phyloP scores from a whole-genome alignment of 2,888 invertebrate genomes.

The Xanthostigma xanthostigma region DNA sequence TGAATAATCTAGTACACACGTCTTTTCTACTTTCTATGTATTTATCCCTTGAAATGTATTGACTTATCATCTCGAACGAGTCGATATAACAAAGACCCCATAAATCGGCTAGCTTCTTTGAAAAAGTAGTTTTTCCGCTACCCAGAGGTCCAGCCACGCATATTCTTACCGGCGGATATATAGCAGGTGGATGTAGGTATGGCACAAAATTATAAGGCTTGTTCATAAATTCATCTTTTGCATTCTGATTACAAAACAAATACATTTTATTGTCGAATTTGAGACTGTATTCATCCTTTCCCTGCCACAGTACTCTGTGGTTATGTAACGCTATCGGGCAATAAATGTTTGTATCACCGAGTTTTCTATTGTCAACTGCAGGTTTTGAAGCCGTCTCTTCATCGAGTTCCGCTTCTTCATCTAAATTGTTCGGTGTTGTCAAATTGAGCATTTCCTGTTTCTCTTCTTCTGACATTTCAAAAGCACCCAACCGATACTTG shows the following conservation, averaged over 20 bases:
- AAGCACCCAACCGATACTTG: constrained; percentile 28
- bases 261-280: constrained; percentile 38
- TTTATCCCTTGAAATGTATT: constrained; percentile 5
- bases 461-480: constrained; percentile 30
- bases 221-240: constrained; percentile 32
- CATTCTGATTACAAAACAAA: constrained; percentile 34
- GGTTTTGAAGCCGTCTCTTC: constrained; percentile 11
- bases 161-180: constrained; percentile 36
- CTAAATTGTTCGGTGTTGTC: constrained; percentile 20
- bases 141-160: constrained; percentile 40
- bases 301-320: constrained; percentile 40
- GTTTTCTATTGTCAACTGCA: constrained; percentile 22
- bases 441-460: constrained; percentile 27
- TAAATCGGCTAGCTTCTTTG: constrained; percentile 34
- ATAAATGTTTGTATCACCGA: constrained; percentile 41
- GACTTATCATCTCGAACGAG: constrained; percentile 24
- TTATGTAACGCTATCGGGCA: constrained; percentile 45
- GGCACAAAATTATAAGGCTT: constrained; percentile 35
- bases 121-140: constrained; percentile 36
- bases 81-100: constrained; percentile 38
- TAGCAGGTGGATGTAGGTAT: constrained; percentile 28
- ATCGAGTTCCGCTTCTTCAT: constrained; percentile 19
- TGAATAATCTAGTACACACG: neutral
- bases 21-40: constrained; percentile 1
- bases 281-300: constrained; percentile 37